These are phyloP conservation scores for Rhagoletis zephyria DNA, from an alignment of 1,140 invertebrate species.

Conservation along the genomic window DNA sequence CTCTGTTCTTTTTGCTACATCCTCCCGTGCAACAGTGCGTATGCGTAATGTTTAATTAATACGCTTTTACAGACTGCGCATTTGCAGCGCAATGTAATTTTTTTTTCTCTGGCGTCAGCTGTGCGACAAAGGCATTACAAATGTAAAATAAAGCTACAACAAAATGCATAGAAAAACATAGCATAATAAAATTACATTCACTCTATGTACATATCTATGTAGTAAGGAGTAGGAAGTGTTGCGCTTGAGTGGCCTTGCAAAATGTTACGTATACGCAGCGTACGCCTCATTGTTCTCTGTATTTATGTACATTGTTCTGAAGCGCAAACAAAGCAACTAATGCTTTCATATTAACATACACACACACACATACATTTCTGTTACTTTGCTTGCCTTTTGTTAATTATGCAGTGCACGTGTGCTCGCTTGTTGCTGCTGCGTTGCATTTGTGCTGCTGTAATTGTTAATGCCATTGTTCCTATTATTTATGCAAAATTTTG, in stretches of 20 bases:
- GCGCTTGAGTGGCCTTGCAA: neutral
- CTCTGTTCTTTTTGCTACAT: neutral
- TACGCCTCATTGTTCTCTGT: neutral
- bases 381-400: neutral
- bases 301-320: too few species aligned
- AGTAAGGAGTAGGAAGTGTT: neutral
- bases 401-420: conserved; percentile 9
- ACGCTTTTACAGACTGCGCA: neutral
- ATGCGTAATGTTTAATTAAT: conserved; percentile 50
- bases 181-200: neutral
- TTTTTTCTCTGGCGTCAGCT: conserved; percentile 7
- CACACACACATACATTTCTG: neutral
- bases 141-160: neutral
- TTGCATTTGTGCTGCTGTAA: neutral
- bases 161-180: neutral
- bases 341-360: neutral
- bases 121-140: conserved; percentile 2
- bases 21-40: conserved; percentile 33
- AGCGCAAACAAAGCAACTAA: conserved; percentile 28
- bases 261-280: conserved; percentile 32
- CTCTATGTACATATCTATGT: neutral
- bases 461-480: conserved; percentile 14
- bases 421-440: neutral
- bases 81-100: neutral
- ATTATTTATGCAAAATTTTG: conserved; percentile 20